phyloP scores from a whole-genome alignment of 2,113 vertebrate species.

The Amblyopsis rosae region DNA sequence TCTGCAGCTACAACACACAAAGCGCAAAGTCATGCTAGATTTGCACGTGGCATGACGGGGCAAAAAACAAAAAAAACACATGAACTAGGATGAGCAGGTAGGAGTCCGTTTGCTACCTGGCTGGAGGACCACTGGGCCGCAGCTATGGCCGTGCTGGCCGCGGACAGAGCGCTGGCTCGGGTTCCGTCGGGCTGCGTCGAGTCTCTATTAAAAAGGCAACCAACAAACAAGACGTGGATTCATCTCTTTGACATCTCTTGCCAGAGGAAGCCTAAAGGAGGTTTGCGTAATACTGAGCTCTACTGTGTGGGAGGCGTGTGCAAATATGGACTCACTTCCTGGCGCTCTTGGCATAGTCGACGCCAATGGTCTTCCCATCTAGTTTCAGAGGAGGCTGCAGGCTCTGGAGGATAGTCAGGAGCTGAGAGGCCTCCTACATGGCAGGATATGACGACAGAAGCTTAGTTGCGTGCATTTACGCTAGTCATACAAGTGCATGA shows the following conservation, averaged over 20 bases:
- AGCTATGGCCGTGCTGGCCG: conserved; percentile 93
- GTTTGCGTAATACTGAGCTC: background rate
- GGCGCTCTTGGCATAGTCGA: conserved; percentile 94
- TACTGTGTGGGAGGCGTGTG: background rate
- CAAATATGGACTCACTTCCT: conserved; percentile 85
- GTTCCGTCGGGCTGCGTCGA: conserved; percentile 85
- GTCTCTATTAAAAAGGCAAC: conserved; percentile 76
- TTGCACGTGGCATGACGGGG: background rate
- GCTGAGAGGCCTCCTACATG: conserved; percentile 89
- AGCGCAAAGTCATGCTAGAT: too few relatives aligned
- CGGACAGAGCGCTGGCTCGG: conserved; percentile 87
- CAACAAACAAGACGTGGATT: background rate
- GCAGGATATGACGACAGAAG: background rate
- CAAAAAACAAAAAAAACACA: background rate
- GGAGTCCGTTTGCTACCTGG: conserved; percentile 77
- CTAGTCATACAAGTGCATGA: background rate
- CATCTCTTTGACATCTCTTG: too few relatives aligned
- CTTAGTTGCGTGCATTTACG: background rate
- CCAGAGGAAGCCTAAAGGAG: background rate
- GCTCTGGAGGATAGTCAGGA: conserved; percentile 89
- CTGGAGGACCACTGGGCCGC: conserved; percentile 97
- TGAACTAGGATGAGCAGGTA: background rate
- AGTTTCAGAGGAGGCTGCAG: conserved; percentile 93
- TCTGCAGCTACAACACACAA: conserved; percentile 73
- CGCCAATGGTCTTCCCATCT: conserved; percentile 92